phyloP scores from a whole-genome alignment of 2,113 vertebrate genomes.

The Chionis minor region DNA sequence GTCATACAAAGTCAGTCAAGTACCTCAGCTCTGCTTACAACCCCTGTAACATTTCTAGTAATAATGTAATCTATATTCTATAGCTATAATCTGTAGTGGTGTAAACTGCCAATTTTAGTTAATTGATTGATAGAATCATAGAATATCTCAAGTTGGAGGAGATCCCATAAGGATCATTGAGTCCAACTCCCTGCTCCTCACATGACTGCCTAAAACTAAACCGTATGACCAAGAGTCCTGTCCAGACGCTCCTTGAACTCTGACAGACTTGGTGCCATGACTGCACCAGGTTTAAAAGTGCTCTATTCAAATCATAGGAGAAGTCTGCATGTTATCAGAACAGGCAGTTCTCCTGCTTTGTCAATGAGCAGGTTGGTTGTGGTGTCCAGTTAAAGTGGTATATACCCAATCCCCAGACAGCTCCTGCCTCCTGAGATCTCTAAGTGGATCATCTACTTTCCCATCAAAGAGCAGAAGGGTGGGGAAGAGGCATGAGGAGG shows the following conservation, averaged over 20 bases:
- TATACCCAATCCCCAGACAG: not conserved
- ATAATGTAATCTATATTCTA: too few relatives aligned
- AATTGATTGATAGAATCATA: not conserved
- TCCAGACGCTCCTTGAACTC: not conserved
- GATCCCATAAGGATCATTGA: not conserved
- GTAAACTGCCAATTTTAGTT: not conserved
- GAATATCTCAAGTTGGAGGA: not conserved
- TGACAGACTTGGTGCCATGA: not conserved
- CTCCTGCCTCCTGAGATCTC: not conserved
- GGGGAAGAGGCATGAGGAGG: not conserved
- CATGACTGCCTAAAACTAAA: not conserved
- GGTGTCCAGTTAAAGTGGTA: not conserved
- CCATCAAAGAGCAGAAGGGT: not conserved
- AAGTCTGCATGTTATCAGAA: not conserved
- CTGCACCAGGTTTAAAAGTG: not conserved
- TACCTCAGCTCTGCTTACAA: not conserved
- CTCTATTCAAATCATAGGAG: not conserved
- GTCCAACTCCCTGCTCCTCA: not conserved
- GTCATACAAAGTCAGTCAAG: not conserved
- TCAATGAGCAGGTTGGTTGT: not conserved
- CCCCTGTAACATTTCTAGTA: not conserved
- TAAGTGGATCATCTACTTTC: not conserved
- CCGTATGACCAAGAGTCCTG: not conserved
- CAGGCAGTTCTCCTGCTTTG: not conserved
- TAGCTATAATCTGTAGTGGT: too few relatives aligned